Evolutionary conservation across 2,888 invertebrate species (phyloP), one percentile per base, ranked within the genome.

Genomic region (Campoplex nolae): DNA sequence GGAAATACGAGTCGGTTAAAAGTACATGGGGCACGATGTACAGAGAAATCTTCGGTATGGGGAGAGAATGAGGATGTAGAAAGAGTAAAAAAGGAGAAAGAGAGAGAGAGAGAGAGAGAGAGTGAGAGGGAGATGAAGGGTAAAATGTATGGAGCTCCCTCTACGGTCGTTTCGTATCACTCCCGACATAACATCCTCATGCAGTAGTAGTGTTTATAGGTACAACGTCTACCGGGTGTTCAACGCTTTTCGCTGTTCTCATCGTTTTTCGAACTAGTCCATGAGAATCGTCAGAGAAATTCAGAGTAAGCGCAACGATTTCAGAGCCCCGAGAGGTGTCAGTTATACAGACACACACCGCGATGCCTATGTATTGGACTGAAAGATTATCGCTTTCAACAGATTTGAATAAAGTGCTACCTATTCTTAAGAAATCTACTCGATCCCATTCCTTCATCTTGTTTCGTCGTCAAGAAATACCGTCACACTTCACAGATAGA

Each of bases 1-100:
- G 89, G 92, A 92, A 92, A 92, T 91, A 90, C 90, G 92, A 92
- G 89, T 91, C 89, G 90, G 88, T 90, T 90, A 84, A 89, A 90
- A 90, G 90, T 90, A 62, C 71, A 77, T 67, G 11, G 67, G 56
- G 67, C 54, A 68, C 73, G 80, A 83, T 67, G 74, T 74, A 77
- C 83, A n/a, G 62, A 83, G 62, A 65, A 79, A 56, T 54, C 71
- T 67, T 54, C 38, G 51, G 35, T 67, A n/a, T 76, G 76, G 65
- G 42, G 48, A 56, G 79, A 48, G 70, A 35, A 42, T 70, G 74
- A 67, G 85, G 86, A 86, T 87, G 83, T 84, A 8, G 70, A 42
- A 65, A 82, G 35, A 80, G 13, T 28, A 13, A 45, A 45, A 32
- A 16, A 51, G 32, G n/a, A 11, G 2, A 68, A 42, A 23, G 23